These are phyloP conservation scores for Hydra vulgaris DNA, from an alignment of 30 jellyfish, hydroid and myxozoan genomes.

Conservation along the genomic window DNA sequence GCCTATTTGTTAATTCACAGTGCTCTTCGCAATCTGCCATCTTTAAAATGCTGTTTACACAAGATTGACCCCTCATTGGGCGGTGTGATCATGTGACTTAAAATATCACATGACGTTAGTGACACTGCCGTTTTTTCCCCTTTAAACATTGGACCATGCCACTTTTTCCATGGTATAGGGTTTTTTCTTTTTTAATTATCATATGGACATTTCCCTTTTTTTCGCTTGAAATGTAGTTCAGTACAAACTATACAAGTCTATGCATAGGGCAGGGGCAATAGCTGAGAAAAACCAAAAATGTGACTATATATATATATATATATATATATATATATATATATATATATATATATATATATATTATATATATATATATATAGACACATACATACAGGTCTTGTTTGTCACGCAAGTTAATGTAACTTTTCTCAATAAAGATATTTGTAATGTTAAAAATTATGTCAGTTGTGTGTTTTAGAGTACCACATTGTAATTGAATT, in stretches of 20 bases:
- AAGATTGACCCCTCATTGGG: background rate
- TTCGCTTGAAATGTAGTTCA: background rate
- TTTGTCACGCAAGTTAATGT: no score
- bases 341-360: no score
- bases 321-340: no score
- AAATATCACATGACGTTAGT: background rate
- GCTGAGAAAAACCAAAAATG: background rate
- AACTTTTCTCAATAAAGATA: no score
- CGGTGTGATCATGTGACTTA: background rate
- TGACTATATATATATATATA: no score
- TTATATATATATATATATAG: no score
- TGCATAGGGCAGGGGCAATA: background rate
- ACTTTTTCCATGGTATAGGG: background rate
- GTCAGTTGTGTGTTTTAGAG: no score
- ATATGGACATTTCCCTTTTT: background rate
- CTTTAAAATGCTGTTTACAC: background rate
- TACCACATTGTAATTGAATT: no score
- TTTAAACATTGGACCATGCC: background rate
- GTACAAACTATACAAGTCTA: background rate
- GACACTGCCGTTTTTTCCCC: background rate
- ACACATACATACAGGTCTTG: no score
- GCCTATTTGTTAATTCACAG: background rate
- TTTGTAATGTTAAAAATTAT: no score
- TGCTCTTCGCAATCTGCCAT: background rate
- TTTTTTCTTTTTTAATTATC: background rate